Evolutionary conservation across 2,113 vertebrate genomes (phyloP), one percentile per base, ranked within the genome.

Genomic region (Syngnathoides biaculeatus): DNA sequence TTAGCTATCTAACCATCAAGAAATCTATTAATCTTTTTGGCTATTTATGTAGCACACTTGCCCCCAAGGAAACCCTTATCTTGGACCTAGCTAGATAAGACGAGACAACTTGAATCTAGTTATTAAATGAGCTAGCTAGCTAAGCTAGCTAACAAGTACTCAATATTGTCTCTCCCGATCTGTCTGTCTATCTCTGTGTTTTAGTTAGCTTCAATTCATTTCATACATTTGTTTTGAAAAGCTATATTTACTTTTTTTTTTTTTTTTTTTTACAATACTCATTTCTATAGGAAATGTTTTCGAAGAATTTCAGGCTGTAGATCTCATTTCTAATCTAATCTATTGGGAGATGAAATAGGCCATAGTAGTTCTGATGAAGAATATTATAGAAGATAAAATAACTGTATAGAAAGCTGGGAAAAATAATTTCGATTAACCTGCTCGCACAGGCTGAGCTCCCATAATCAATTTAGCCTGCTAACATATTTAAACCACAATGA

Each of bases 401-500:
- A 1, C 12, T 2, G 17, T 8, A 4, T 47, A 19, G 17, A 47
- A 47, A 52, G 48, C 22, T 22, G 4, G 19, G 30, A 3, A 38
- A 38, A 59, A 11, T 39, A 10, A 58, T 58, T 19, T 38, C 11
- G 14, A 22, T 22, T 24, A 14, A 22, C 59, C 39, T 42, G 59
- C 39, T 42, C 14, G 39, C 59, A 14, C 10, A 8, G 5, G 39
- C 39, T 43, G 39, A 19, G 13, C 26, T 27, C 15, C 6, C 26
- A 8, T 26, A 27, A 19, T 57, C 26, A 30, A 30, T 55, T 50
- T 64, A 42, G 35, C 27, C 27, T n/a, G 11, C n/a, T 47, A 30
- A 67, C 45, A 64, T 64, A 68, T 65, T 72, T 64, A 73, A 45
- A 56, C 27, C 20, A 26, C 56, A 66, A 61, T 75, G 61, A 66